phyloP scores from a whole-genome alignment of 2,113 vertebrate genomes.

The Pelecanoides urinatrix region DNA sequence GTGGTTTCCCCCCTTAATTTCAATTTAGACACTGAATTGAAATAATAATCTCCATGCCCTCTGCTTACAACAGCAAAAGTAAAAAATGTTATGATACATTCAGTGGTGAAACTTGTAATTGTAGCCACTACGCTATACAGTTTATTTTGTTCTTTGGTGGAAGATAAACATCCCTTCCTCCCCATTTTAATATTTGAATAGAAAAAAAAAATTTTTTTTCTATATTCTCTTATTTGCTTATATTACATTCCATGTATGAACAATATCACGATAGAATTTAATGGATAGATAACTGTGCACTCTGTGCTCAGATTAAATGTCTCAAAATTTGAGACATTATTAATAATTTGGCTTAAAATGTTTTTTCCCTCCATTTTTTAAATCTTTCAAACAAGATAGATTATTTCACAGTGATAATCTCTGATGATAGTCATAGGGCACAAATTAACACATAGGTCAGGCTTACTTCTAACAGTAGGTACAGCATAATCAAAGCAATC shows the following conservation, averaged over 20 bases:
- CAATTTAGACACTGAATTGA: background rate
- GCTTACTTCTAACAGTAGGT: background rate
- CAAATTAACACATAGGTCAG: background rate
- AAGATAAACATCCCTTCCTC: background rate
- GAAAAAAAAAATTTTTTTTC: background rate
- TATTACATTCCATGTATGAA: background rate
- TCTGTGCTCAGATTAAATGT: background rate
- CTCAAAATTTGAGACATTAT: background rate
- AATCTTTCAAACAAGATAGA: background rate
- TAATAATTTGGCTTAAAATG: background rate
- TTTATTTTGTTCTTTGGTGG: background rate
- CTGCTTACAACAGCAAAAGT: background rate
- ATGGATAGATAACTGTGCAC: background rate
- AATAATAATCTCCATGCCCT: background rate
- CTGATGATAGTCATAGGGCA: background rate
- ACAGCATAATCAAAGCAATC: background rate
- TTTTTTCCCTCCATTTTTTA: background rate
- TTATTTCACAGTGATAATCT: background rate
- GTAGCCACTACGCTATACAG: background rate
- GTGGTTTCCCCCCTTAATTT: background rate
- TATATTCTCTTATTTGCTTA: background rate
- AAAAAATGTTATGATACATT: background rate
- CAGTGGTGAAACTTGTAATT: background rate
- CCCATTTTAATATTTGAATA: background rate
- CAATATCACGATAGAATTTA: background rate